These are phyloP conservation scores for Platysternon megacephalum DNA, from an alignment of 2,113 vertebrate genomes.

Conservation along the genomic window DNA sequence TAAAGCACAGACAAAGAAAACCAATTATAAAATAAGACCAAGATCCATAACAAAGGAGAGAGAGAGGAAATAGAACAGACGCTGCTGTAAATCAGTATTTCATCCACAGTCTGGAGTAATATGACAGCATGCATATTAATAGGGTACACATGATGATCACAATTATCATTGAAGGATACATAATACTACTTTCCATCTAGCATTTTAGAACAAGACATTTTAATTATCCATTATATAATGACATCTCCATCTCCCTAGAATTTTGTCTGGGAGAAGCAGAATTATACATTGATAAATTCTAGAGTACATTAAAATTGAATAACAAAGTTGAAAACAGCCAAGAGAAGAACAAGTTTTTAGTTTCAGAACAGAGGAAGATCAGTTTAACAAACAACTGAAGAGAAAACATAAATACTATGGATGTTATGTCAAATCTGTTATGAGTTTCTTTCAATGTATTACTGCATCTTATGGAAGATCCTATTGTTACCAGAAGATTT, in stretches of 20 bases:
- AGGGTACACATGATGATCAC: background rate
- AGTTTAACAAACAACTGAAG: conserved; percentile 25
- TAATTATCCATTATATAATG: background rate
- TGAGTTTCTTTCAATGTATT: background rate
- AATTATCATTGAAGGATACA: background rate
- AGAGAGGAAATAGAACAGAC: background rate
- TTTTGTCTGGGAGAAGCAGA: background rate
- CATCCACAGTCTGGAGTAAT: background rate
- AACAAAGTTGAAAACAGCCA: background rate
- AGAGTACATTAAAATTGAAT: background rate
- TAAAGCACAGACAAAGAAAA: background rate
- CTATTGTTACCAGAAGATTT: no score
- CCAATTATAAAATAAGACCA: background rate
- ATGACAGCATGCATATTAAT: background rate
- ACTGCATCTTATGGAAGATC: background rate
- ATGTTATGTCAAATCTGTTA: background rate
- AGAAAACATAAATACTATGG: background rate
- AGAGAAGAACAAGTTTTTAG: background rate
- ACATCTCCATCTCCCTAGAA: background rate
- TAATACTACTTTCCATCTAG: background rate
- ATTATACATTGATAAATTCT: background rate
- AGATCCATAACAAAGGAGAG: background rate
- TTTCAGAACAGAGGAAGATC: background rate
- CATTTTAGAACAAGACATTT: background rate
- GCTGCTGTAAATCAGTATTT: background rate